Percentiles rank a stretch among this genome's conserved stretches.
These are phyloP conservation scores for Ailuropoda melanoleuca DNA, from an alignment of 2,113 vertebrate species.

Conservation along the genomic window DNA sequence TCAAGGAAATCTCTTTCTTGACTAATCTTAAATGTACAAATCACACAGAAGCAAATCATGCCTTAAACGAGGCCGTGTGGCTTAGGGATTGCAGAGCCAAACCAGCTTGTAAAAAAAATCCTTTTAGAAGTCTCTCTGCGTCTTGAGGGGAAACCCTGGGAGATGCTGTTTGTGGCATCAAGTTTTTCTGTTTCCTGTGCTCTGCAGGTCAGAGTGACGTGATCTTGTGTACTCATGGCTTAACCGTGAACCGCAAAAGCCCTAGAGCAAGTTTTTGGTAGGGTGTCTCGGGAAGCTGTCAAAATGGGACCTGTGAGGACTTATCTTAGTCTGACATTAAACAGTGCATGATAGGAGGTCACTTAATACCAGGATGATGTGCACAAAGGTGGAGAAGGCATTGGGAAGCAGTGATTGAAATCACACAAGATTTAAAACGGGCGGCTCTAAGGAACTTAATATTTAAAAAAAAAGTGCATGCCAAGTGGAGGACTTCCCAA, in stretches of 20 bases:
- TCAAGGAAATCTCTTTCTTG: not conserved
- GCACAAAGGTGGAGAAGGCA: accelerated
- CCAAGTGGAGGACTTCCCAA: accelerated
- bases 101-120: not conserved
- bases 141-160: accelerated
- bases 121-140: not conserved
- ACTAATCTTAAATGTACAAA: not conserved
- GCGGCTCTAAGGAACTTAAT: not conserved
- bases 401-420: not conserved
- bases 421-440: no score
- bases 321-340: no score
- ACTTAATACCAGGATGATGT: not conserved
- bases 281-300: not conserved
- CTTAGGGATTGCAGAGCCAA: not conserved
- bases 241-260: accelerated
- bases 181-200: no score
- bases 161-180: not conserved
- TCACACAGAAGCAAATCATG: not conserved
- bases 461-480: not conserved
- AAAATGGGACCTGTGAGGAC: not conserved
- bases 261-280: not conserved
- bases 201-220: not conserved
- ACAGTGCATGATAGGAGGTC: accelerated
- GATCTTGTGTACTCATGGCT: not conserved
- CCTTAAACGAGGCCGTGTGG: not conserved